Conservation (phyloP, 2,797 vertebrate species). For the Coluber constrictor region DNA sequence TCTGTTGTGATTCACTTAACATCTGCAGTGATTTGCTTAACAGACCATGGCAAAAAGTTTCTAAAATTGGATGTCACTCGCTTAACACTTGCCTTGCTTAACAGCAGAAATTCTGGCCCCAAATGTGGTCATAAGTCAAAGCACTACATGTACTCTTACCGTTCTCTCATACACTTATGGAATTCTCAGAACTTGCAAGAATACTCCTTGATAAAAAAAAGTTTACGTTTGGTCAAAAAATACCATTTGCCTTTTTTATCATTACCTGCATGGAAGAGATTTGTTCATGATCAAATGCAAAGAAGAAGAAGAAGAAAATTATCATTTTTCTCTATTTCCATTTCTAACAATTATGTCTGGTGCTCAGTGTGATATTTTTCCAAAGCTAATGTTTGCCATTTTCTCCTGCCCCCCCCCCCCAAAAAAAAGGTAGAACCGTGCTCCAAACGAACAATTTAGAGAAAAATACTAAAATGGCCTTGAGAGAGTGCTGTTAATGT, state of each 20-base stretch:
- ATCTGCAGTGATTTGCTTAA: too few species aligned
- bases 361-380: background rate
- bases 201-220: background rate
- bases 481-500: slow-evolving; percentile 49
- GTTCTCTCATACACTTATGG: background rate
- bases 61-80: too few species aligned
- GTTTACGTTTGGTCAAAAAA: background rate
- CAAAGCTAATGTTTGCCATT: background rate
- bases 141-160: background rate
- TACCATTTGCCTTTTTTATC: background rate
- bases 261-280: background rate
- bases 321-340: slow-evolving; percentile 8
- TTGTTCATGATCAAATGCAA: background rate
- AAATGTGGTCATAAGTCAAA: too few species aligned
- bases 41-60: too few species aligned
- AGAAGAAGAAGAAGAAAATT: background rate
- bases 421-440: background rate
- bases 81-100: too few species aligned
- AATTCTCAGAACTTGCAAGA: background rate
- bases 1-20: too few species aligned
- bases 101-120: too few species aligned
- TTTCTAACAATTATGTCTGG: slow-evolving; percentile 22
- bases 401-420: too few species aligned
- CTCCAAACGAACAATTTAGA: slow-evolving; percentile 12
- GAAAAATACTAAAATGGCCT: slow-evolving; percentile 32